Conservation (phyloP, 2,797 vertebrate species). For the Mycteria americana region DNA sequence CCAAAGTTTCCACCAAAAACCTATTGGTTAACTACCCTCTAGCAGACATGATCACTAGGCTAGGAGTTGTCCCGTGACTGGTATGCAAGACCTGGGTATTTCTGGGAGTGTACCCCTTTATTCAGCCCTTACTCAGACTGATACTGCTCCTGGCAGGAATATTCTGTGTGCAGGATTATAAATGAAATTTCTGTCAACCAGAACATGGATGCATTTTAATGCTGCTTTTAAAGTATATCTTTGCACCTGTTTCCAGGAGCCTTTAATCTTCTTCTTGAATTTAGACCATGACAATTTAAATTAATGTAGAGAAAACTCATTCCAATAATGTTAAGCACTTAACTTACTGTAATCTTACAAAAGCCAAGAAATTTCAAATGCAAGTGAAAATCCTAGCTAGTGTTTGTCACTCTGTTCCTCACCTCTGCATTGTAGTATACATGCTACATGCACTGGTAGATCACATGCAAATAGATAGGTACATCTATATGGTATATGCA, state of each 20-base stretch:
- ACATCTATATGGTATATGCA: background rate
- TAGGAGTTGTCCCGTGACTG: background rate
- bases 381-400: background rate
- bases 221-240: slow-evolving; percentile 20
- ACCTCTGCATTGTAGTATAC: background rate
- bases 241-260: slow-evolving; percentile 29
- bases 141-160: slow-evolving; percentile 21
- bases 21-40: background rate
- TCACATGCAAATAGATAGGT: background rate
- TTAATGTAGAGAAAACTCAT: slow-evolving; percentile 39
- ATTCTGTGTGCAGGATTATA: background rate
- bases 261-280: slow-evolving; percentile 53
- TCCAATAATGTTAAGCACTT: slow-evolving; percentile 24
- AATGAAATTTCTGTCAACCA: slow-evolving; percentile 39
- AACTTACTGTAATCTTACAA: slow-evolving; percentile 19
- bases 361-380: slow-evolving; percentile 6
- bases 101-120: background rate
- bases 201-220: slow-evolving; percentile 43
- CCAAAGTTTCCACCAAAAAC: background rate
- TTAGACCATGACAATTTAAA: slow-evolving; percentile 40
- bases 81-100: background rate
- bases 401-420: background rate
- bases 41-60: background rate
- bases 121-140: background rate
- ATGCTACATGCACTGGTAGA: background rate